Evolutionary conservation across 1,140 invertebrate genomes (phyloP), one percentile per base, ranked within the genome.

Genomic region (Mesaphorura yosii): DNA sequence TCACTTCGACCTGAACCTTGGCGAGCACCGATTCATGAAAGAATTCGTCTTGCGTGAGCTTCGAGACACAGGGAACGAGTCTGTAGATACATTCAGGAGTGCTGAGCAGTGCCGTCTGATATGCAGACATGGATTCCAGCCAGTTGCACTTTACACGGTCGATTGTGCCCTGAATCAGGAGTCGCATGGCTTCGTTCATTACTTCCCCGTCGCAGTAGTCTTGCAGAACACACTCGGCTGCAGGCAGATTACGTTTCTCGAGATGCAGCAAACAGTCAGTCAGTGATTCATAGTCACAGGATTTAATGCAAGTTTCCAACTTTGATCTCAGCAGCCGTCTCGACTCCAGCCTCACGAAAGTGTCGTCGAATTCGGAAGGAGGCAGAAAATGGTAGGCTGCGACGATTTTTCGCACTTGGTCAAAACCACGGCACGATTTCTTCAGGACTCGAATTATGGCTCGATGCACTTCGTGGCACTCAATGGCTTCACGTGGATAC

Each of bases 41-140:
- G 29, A 50, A 29, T 26, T 47, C 39, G 31, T 58, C 57, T 31
- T 58, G 57, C 25, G 20, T 42, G 17, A 58, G 27, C 22, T 51
- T 50, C 7, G 52, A 54, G 17, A 58, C 50, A 23, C 51, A 54
- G 12, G 57, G 57, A 1, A 53, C 40, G 12, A 58, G 31, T 20
- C 51, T 19, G 14, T 58, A 48, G 39, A 50, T 50, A 17, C 38
- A 42, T 40, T 58, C 57, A 1, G 57, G 57, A n/a, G 40, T 44
- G 17, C 40, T 45, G 7, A 58, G 46, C 19, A 58, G 48, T 10
- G 57, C 57, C 6, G 38, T 48, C 46, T 54, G 52, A 31, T 51
- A 58, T 20, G 53, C 47, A 2, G 28, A 26, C 31, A 54, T 47
- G 3, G 57, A 51, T 10, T n/a, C 51, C 31, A 58, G 20, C 47